These are phyloP conservation scores for Zaprionus camerounensis DNA, from an alignment of 1,140 invertebrate genomes.

Conservation along the genomic window DNA sequence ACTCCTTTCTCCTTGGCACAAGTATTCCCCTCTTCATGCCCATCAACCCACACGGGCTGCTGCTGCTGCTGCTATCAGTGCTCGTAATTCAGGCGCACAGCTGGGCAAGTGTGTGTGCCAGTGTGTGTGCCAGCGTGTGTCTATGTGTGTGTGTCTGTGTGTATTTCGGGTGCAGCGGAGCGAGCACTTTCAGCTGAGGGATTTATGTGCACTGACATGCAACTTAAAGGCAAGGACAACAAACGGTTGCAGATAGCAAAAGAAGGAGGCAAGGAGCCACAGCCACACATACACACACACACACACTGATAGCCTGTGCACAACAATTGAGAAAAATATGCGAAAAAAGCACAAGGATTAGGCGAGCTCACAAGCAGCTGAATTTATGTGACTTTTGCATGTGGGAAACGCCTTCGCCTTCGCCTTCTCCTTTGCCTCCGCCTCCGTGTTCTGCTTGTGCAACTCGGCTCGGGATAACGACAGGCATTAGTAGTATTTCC, in stretches of 20 bases:
- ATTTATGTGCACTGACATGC: constrained; percentile 81
- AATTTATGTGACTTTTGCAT: constrained; percentile 82
- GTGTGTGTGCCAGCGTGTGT: constrained; percentile 20
- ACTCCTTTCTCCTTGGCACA: neutral
- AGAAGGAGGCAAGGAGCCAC: constrained; percentile 13
- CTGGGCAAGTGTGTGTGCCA: constrained; percentile 30
- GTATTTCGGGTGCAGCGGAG: constrained; percentile 68
- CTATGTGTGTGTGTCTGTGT: constrained; percentile 58
- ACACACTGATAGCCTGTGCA: constrained; percentile 25
- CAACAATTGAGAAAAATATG: constrained; percentile 79
- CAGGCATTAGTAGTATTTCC: constrained; percentile 79
- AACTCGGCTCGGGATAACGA: constrained; percentile 17
- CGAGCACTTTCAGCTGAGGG: constrained; percentile 75
- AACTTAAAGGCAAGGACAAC: constrained; percentile 80
- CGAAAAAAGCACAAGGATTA: constrained; percentile 68
- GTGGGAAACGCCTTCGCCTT: constrained; percentile 17
- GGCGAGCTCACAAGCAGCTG: constrained; percentile 43
- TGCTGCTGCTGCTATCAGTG: constrained; percentile 41
- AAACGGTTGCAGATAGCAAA: constrained; percentile 57
- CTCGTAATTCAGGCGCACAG: constrained; percentile 43
- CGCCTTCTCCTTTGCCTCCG: neutral
- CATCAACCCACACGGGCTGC: neutral
- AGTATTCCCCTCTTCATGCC: neutral
- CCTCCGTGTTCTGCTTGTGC: neutral
- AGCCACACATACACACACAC: constrained; percentile 3